Evolutionary conservation across 2,113 vertebrate genomes (phyloP), one percentile per base, ranked within the genome.

Genomic region (Melanotaenia duboulayi): DNA sequence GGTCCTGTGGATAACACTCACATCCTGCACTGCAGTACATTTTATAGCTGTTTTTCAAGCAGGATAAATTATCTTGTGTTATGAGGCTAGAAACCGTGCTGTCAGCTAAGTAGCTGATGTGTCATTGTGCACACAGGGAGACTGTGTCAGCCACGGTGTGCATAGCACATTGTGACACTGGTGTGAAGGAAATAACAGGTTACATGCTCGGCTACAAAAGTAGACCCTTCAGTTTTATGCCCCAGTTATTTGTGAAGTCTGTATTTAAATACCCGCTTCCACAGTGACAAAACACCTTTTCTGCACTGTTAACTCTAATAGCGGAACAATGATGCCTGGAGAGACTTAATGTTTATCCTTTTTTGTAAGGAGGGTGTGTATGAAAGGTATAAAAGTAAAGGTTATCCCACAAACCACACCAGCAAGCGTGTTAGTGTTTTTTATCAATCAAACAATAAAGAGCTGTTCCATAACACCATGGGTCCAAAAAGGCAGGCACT

Each of bases 141-240:
- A 65, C 35, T 11, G 4, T 61, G 82, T 37, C 40, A 52, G 49
- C 50, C 20, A 14, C 28, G 2, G 48, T 32, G 44, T 24, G 50
- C 14, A 13, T 12, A 56, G 35, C 67, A 57, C 70, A 76, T 78
- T 71, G 71, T 71, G 68, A 62, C 44, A 22, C 24, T 44, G 50
- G 19, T 59, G 40, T 60, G 67, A 11, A 69, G 62, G 46, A 83
- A 83, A 68, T 74, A 71, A 76, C 54, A 48, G 51, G n/a, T 39
- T 71, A 20, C 64, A 28, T 39, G 50, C 44, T 52, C 40, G 39
- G 52, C 63, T 58, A 58, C 52, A 62, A 52, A 35, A 71, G 19
- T 35, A 12, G 62, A 76, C 14, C 20, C 19, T 28, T 68, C n/a
- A 50, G 44, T 72, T 57, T 17, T 42, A 37, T 48, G 24, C 46